Evolutionary conservation across 2,888 invertebrate species (phyloP), one percentile per base, ranked within the genome.

Genomic region (Athalia cordata): DNA sequence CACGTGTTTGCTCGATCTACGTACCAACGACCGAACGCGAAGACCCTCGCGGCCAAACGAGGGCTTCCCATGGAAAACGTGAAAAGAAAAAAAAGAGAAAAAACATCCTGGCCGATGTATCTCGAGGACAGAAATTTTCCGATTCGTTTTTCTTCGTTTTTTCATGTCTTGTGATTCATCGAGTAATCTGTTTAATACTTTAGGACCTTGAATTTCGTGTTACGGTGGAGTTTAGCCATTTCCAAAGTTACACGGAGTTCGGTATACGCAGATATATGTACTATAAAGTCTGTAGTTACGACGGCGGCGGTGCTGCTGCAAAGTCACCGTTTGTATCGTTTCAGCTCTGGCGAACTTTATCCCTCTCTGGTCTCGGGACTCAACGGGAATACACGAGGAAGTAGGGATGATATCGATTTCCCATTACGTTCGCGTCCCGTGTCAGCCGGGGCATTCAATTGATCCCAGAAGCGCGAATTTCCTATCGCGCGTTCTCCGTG

Each of bases 371-470:
- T 47, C 43, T 76, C n/a, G 47, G 49, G 55, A 62, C 75, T 29
- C 29, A 29, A 29, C 29, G 29, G 29, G 29, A 29, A 29, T 29
- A 29, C 29, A 29, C 29, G 29, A 29, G 29, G 29, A 29, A 29
- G 75, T 43, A 80, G 80, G 82, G 82, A 81, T 81, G 81, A 79
- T 84, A 87, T 88, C 87, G 87, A 88, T 87, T 88, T 87, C 81
- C 86, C 87, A 87, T 88, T 87, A 87, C 81, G 81, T 81, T 80
- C 78, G 65, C 29, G 77, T 78, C 80, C 77, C 81, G 79, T 79
- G 80, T 81, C 72, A 77, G 77, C 64, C 77, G 81, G 81, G 81
- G 81, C 85, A 82, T 86, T 86, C 87, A 82, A 86, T 85, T 84
- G 86, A 86, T 86, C 84, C 84, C 81, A 79, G 82, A 83, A 82